Evolutionary conservation across 2,797 vertebrate genomes (phyloP), one percentile per base, ranked within the genome.

Genomic region (Rhyacichthys aspro): DNA sequence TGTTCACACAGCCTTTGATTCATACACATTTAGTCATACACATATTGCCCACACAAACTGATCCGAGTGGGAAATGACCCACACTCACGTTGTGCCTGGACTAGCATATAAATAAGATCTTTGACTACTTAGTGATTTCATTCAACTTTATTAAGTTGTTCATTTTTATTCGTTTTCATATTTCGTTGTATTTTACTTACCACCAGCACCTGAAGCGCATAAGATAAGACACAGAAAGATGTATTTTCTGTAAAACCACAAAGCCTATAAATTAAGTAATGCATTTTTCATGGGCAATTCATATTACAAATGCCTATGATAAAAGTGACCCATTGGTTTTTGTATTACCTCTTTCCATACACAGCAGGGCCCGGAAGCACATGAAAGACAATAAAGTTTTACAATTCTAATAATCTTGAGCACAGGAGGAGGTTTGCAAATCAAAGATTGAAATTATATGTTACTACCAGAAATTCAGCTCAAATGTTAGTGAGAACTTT

Each of bases 11-110:
- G 33, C 38, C 63, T 68, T 45, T 78, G 78, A 79, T 59, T 85
- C 80, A 80, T 43, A 10, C 46, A 23, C 54, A 48, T 74, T 60
- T 70, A 78, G 43, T 70, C 78, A 79, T 41, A 62, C 66, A 57
- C 61, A 68, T 49, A 17, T 62, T 60, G 34, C 78, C 72, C 75
- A 78, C 76, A 39, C 60, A 63, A 1, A 63, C 56, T 60, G 63
- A 8, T 33, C 36, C 52, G 59, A 78, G 67, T 66, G 54, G 68
- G 41, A 70, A 74, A 76, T 18, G 67, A 48, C 60, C 52, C 69
- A 55, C 11, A 28, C 57, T 28, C 23, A 28, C 23, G 1, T 28
- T 28, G 3, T 44, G 63, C 34, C 14, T 59, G n/a, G n/a, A n/a
- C 44, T 63, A 32, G 57, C 54, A 23, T 48, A 15, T n/a, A n/a